phyloP scores from a whole-genome alignment of 2,888 invertebrate genomes.

The Euproctis similis region DNA sequence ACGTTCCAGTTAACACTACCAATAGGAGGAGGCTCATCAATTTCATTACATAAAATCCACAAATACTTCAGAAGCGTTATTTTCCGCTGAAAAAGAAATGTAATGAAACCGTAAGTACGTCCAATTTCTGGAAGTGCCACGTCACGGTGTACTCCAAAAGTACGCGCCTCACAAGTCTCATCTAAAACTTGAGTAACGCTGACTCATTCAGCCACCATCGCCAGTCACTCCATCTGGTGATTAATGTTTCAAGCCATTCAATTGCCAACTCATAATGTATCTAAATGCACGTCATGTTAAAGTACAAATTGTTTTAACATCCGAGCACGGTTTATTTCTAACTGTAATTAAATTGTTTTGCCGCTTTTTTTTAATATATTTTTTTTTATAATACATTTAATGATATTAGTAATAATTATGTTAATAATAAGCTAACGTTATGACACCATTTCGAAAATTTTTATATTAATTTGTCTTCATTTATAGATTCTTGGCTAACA shows the following conservation, averaged over 20 bases:
- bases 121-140: conserved; percentile 12
- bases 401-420: no score
- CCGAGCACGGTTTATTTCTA: no score
- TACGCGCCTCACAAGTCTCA: conserved; percentile 16
- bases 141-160: conserved; percentile 24
- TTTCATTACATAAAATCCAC: no score
- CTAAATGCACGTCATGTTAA: conserved; percentile 8
- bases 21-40: no score
- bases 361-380: no score
- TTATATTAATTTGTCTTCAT: no score
- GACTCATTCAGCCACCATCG: conserved; percentile 19
- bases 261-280: conserved; percentile 17
- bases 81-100: conserved; percentile 10
- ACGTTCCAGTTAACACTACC: no score
- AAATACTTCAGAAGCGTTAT: neutral
- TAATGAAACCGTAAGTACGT: conserved; percentile 20
- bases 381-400: no score
- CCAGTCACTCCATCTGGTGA: conserved; percentile 25
- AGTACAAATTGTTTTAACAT: conserved; percentile 1
- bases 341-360: no score
- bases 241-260: conserved; percentile 22
- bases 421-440: no score
- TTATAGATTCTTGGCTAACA: no score
- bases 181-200: conserved; percentile 23
- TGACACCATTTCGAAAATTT: no score